phyloP scores from a whole-genome alignment of 2,797 vertebrate genomes.

The Peromyscus eremicus region DNA sequence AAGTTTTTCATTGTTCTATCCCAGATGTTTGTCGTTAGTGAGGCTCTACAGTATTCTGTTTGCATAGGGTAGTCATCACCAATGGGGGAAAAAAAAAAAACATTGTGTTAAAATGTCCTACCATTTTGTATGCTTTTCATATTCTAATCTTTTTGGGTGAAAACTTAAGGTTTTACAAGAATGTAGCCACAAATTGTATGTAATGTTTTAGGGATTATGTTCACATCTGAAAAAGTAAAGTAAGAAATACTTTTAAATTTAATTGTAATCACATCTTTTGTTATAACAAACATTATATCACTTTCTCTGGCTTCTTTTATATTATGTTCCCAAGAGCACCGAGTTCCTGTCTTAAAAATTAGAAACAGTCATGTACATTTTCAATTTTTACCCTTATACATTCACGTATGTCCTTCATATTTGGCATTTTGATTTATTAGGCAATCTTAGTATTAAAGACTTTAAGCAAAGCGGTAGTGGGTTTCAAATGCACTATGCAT shows the following conservation, averaged over 20 bases:
- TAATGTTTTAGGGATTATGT: slow-evolving; percentile 29
- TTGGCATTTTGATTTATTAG: slow-evolving; percentile 98
- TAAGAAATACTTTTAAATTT: slow-evolving; percentile 77
- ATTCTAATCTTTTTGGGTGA: slow-evolving; percentile 54
- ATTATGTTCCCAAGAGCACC: slow-evolving; percentile 66
- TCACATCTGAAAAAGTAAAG: slow-evolving; percentile 30
- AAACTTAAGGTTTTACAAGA: slow-evolving; percentile 59
- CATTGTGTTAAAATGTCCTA: slow-evolving; percentile 38
- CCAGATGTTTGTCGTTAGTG: slow-evolving; percentile 62
- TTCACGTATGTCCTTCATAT: slow-evolving; percentile 88
- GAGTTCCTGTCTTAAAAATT: slow-evolving; percentile 74
- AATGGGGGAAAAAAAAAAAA: slow-evolving; percentile 35
- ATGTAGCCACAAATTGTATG: neutral
- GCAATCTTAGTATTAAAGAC: slow-evolving; percentile 93
- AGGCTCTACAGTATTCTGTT: slow-evolving; percentile 56
- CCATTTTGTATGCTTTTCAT: slow-evolving; percentile 1
- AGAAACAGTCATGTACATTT: slow-evolving; percentile 75
- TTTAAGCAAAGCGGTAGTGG: slow-evolving; percentile 89
- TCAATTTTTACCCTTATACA: slow-evolving; percentile 84
- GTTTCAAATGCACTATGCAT: slow-evolving; percentile 92
- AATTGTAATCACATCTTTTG: neutral
- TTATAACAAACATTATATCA: slow-evolving; percentile 48
- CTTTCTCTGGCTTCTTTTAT: slow-evolving; percentile 37
- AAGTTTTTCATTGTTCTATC: slow-evolving; percentile 6
- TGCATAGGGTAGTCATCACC: neutral